These are phyloP conservation scores for Adoxophyes honmai DNA, from an alignment of 1,140 invertebrate genomes.

Conservation along the genomic window DNA sequence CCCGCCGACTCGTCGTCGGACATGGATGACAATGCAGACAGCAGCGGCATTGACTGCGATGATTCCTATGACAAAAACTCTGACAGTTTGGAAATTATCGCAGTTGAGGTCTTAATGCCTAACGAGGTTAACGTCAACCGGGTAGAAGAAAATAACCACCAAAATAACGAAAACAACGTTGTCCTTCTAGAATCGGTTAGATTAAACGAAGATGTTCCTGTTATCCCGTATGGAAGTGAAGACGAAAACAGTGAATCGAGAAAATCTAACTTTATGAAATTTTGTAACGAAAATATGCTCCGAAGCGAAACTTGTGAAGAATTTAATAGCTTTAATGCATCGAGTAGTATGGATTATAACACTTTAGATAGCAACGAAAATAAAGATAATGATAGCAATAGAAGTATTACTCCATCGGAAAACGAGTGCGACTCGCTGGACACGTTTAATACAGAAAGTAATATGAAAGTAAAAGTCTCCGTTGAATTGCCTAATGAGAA, in stretches of 20 bases:
- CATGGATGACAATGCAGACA: constrained; percentile 76
- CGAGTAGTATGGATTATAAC: constrained; percentile 46
- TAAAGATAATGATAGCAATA: constrained; percentile 45
- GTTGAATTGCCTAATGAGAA: constrained; percentile 45
- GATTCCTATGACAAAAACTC: constrained; percentile 68
- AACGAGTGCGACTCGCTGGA: constrained; percentile 61
- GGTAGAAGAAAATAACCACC: constrained; percentile 29
- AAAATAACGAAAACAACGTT: constrained; percentile 43
- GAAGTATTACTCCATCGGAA: constrained; percentile 45
- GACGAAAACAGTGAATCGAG: constrained; percentile 34
- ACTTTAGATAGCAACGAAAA: constrained; percentile 53
- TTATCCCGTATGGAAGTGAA: constrained; percentile 45
- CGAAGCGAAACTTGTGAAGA: constrained; percentile 63
- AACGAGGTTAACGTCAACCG: constrained; percentile 39
- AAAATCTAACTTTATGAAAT: constrained; percentile 49
- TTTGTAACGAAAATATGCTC: constrained; percentile 68
- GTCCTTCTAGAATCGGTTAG: constrained; percentile 57
- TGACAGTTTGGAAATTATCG: constrained; percentile 58
- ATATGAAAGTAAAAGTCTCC: constrained; percentile 63
- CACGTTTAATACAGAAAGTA: constrained; percentile 45
- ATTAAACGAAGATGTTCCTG: constrained; percentile 54
- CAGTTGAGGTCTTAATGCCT: constrained; percentile 44
- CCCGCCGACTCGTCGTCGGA: constrained; percentile 82
- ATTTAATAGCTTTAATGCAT: constrained; percentile 65
- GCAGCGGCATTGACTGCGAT: constrained; percentile 74